These are phyloP conservation scores for Columba livia DNA, from an alignment of 2,113 vertebrate genomes.

Conservation along the genomic window DNA sequence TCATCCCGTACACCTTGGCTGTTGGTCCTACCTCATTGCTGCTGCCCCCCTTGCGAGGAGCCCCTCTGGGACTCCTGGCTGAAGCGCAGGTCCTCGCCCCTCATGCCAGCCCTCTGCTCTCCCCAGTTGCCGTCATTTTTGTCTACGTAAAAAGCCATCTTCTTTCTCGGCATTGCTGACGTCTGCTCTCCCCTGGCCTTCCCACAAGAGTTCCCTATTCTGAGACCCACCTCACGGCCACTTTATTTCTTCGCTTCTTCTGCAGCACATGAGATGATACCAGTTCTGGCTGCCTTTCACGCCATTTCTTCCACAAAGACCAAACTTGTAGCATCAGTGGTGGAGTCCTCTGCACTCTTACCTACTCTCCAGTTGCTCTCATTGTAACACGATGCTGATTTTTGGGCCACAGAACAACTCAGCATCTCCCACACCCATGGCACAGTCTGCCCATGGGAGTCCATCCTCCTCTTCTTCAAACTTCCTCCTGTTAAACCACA, in stretches of 20 bases:
- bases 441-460: not conserved
- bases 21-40: not conserved
- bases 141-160: not conserved
- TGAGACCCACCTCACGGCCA: not conserved
- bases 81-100: not conserved
- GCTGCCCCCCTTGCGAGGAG: not conserved
- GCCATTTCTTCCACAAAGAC: not conserved
- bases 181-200: not conserved
- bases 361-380: not conserved
- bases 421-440: not conserved
- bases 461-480: not conserved
- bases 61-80: not conserved
- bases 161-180: not conserved
- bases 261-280: accelerated
- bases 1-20: not conserved
- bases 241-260: not conserved
- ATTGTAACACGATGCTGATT: accelerated
- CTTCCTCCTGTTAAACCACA: not conserved
- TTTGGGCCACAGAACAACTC: not conserved
- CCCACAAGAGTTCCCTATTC: not conserved
- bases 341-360: not conserved
- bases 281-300: not conserved
- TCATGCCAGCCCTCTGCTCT: not conserved
- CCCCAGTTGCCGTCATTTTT: accelerated
- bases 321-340: not conserved